These are phyloP conservation scores for Cavia aperea DNA, from an alignment of 2,113 vertebrate genomes.

Conservation along the genomic window DNA sequence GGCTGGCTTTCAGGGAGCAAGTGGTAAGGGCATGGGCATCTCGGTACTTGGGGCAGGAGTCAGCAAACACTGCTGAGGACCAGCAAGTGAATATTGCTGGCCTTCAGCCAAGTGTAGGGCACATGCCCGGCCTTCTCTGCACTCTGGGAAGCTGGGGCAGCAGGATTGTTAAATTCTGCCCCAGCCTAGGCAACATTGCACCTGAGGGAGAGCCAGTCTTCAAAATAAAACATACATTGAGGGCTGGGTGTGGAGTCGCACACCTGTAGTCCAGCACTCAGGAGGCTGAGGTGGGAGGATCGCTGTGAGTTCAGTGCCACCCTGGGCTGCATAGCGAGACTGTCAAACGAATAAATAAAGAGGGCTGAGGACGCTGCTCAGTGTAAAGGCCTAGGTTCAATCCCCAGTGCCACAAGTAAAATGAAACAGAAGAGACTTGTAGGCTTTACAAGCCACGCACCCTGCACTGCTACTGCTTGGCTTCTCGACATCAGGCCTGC, in stretches of 20 bases:
- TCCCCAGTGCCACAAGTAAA: background rate
- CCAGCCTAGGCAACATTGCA: background rate
- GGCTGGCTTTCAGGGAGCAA: background rate
- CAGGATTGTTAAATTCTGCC: background rate
- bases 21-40: background rate
- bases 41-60: background rate
- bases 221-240: background rate
- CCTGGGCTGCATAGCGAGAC: background rate
- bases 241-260: background rate
- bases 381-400: background rate
- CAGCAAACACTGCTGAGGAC: background rate
- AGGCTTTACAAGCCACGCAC: background rate
- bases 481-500: background rate
- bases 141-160: background rate
- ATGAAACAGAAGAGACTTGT: background rate
- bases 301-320: background rate
- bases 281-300: background rate
- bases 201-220: background rate
- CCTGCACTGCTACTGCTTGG: background rate
- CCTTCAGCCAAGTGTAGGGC: background rate
- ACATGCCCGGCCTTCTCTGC: no score
- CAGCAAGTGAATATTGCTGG: background rate
- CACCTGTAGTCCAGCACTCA: background rate
- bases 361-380: background rate
- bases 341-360: background rate